Percentiles rank a stretch among this genome's conserved stretches.
phyloP scores from a whole-genome alignment of 2,797 vertebrate species.

The Tympanoctomys barrerae region DNA sequence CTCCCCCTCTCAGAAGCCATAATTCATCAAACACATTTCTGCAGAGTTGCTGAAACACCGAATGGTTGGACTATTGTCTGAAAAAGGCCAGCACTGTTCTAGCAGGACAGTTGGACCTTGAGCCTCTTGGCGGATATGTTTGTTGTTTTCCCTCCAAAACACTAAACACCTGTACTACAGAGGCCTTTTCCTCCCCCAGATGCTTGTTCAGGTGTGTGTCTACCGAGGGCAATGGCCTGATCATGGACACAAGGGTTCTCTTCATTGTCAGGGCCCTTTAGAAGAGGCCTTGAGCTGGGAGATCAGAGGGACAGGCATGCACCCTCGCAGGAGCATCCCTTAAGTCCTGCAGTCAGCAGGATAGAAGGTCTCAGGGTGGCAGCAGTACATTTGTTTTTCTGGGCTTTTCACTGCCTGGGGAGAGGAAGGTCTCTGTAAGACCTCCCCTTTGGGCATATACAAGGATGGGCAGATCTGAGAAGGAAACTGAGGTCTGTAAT shows the following conservation, averaged over 20 bases:
- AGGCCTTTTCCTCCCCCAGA: not conserved
- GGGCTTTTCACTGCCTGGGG: not conserved
- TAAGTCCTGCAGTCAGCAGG: not conserved
- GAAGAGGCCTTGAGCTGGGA: not conserved
- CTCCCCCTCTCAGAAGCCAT: not conserved
- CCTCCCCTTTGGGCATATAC: not conserved
- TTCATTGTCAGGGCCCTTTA: not conserved
- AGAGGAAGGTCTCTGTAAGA: not conserved
- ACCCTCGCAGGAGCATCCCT: not conserved
- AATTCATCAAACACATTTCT: slow-evolving; percentile 7
- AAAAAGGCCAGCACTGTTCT: not conserved
- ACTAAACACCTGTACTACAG: not conserved
- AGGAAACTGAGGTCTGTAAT: not conserved
- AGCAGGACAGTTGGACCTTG: not conserved
- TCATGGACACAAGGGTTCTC: not conserved
- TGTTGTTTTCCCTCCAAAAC: slow-evolving; percentile 33
- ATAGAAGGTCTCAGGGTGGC: not conserved
- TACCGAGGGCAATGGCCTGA: slow-evolving; percentile 19
- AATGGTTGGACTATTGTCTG: not conserved
- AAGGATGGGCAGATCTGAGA: not conserved
- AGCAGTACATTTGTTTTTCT: not conserved
- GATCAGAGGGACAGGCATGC: not conserved
- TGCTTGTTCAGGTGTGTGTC: slow-evolving; percentile 49
- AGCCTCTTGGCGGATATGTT: not conserved
- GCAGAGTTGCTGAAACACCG: slow-evolving; percentile 27